Evolutionary conservation across 2,888 invertebrate species (phyloP).

Genomic region (Agrilus mali): DNA sequence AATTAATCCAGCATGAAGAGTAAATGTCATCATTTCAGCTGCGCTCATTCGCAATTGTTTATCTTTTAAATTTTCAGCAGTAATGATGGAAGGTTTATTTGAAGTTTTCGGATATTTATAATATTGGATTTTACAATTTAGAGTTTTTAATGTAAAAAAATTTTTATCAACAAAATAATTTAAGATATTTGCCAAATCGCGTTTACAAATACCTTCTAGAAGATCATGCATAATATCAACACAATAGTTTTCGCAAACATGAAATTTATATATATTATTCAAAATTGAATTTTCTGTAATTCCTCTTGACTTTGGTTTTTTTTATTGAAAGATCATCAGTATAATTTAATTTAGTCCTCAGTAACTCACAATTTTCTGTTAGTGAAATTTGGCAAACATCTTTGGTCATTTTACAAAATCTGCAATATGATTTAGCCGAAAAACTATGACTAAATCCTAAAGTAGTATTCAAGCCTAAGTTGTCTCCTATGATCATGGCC

Average conservation of each 20-base stretch:
- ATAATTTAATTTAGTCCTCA: conserved; percentile 14
- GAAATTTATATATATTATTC: conserved; percentile 15
- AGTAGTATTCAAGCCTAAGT: conserved; percentile 16
- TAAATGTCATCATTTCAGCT: conserved; percentile 13
- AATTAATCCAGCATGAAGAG: conserved; percentile 11
- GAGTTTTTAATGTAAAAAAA: conserved; percentile 8
- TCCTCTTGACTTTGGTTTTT: conserved; percentile 16
- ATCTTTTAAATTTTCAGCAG: conserved; percentile 7
- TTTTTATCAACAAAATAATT: conserved; percentile 7
- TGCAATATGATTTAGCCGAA: conserved; percentile 16
- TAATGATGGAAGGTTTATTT: conserved; percentile 12
- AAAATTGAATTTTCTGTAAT: too few species aligned
- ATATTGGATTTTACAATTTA: conserved; percentile 10
- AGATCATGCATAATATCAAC: conserved; percentile 19
- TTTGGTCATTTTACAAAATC: conserved; percentile 16
- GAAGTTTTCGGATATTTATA: conserved; percentile 9
- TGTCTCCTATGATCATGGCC: conserved; percentile 14
- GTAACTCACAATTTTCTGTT: conserved; percentile 8
- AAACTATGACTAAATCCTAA: conserved; percentile 14
- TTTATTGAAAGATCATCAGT: too few species aligned
- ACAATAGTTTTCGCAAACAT: conserved; percentile 15
- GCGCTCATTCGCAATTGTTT: conserved; percentile 14
- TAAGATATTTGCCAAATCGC: conserved; percentile 4
- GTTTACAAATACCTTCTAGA: conserved; percentile 12
- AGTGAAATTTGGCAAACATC: conserved; percentile 9